Evolutionary conservation across 2,888 invertebrate species (phyloP), one percentile per base, ranked within the genome.

Genomic region (Camponotus fellah): DNA sequence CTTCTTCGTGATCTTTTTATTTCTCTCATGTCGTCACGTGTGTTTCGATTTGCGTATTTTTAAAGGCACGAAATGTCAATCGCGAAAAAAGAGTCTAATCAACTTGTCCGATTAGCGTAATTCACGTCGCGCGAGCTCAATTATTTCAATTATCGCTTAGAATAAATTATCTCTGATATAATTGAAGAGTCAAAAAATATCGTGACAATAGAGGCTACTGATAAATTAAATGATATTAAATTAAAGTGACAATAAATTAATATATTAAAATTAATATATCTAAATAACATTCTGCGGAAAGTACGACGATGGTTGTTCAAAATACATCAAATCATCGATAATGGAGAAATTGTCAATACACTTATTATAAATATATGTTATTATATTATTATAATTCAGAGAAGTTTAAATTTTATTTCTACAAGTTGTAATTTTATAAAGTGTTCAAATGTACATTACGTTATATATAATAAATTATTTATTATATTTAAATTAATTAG

Each of bases 71-170:
- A 62, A 32, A 43, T 21, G 64, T 46, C 65, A 64, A 3, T 46
- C 65, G 14, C 34, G 34, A 65, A 1, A 3, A 17, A n/a, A 17
- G 17, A 14, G 14, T 14, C 46, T 14, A 14, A 75, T 49, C 43
- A 64, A 75, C 9, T 64, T n/a, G 8, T 56, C 8, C 14, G n/a
- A 75, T 76, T 49, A 76, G 34, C n/a, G 14, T 32, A 74, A 74
- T 74, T 74, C n/a, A 17, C 46, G 6, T 64, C 46, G 34, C 62
- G 62, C 17, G 64, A 49, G 43, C 43, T n/a, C 32, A 21, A 37
- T 64, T 46, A 5, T 10, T 69, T 8, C n/a, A 34, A 32, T 12
- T 32, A 62, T 32, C 26, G 32, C 9, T 62, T 34, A 6, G 8
- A 32, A 8, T 46, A 17, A 34, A 34, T 26, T n/a, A n/a, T 9